Conservation (phyloP, 2,797 vertebrate species). For the Pangasius djambal region DNA sequence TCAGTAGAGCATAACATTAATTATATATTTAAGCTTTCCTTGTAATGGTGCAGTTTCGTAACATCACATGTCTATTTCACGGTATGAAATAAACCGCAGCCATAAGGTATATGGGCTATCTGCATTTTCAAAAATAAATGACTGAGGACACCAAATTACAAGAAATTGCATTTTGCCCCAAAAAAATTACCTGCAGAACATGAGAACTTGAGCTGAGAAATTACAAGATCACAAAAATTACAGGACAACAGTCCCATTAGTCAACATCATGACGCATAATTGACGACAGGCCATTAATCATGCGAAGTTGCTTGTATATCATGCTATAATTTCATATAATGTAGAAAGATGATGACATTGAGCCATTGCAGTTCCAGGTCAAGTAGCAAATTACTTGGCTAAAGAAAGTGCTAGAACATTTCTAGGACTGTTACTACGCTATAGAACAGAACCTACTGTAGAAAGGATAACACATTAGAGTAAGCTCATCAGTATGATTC, state of each 20-base stretch:
- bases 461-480: background rate
- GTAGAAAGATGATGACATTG: slow-evolving; percentile 24
- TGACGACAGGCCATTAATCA: slow-evolving; percentile 30
- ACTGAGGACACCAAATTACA: background rate
- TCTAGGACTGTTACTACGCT: background rate
- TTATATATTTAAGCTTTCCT: background rate
- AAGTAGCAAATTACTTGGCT: slow-evolving; percentile 15
- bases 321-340: slow-evolving; percentile 7
- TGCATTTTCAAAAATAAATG: background rate
- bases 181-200: background rate
- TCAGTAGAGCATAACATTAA: background rate
- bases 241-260: slow-evolving; percentile 20
- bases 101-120: background rate
- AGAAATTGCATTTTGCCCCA: background rate
- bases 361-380: slow-evolving; percentile 9
- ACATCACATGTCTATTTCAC: background rate
- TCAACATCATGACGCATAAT: slow-evolving; percentile 27
- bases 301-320: background rate
- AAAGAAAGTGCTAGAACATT: background rate
- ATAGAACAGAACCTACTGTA: background rate
- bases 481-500: background rate
- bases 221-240: background rate
- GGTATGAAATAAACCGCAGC: background rate
- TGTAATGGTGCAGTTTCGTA: background rate
- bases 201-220: background rate